These are phyloP conservation scores for Phyllostomus discolor DNA, from an alignment of 2,113 vertebrate genomes.

Conservation along the genomic window DNA sequence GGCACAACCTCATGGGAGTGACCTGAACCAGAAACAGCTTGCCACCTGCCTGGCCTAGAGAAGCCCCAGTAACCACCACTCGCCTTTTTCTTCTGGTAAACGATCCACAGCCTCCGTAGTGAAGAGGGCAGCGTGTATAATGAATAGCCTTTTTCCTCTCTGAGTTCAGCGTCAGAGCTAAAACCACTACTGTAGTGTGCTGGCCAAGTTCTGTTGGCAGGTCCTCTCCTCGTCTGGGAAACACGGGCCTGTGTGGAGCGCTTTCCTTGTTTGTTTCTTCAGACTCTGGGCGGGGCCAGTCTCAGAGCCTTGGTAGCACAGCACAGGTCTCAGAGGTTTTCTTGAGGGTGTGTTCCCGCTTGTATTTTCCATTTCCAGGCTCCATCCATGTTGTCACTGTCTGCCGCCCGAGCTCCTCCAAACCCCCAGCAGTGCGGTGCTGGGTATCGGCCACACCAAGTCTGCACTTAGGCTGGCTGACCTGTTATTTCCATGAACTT, in stretches of 20 bases:
- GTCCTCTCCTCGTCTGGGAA: neutral
- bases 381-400: neutral
- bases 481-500: constrained; percentile 20
- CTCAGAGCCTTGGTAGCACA: neutral
- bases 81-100: neutral
- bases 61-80: neutral
- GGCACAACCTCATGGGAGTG: neutral
- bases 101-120: neutral
- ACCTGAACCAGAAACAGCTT: neutral
- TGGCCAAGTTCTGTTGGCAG: constrained; percentile 33
- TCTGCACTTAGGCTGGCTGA: constrained; percentile 4
- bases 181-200: neutral
- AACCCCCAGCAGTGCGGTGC: neutral
- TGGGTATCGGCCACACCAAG: neutral
- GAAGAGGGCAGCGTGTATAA: neutral
- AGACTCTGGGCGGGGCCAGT: neutral
- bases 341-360: neutral
- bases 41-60: neutral
- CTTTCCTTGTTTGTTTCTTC: constrained; percentile 34
- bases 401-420: neutral
- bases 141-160: constrained; percentile 7
- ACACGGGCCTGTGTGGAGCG: neutral
- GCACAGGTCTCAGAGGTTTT: constrained; percentile 33
- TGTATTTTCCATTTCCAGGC: constrained; percentile 28
- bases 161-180: neutral